Evolutionary conservation across 2,113 vertebrate species (phyloP).

Genomic region (Siniperca knerii): DNA sequence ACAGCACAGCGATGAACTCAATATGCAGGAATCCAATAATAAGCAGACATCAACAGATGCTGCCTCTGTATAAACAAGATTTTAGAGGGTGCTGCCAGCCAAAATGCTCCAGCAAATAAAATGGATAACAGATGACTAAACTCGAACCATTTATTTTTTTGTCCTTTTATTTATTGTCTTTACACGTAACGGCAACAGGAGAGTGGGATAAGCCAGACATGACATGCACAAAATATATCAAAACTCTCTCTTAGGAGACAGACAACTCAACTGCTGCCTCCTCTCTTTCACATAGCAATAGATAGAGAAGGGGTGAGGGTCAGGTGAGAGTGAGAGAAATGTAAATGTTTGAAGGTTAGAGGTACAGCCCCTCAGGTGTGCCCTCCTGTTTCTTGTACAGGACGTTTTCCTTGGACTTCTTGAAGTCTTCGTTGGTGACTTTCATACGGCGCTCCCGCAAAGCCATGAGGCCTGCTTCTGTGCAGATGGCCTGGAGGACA

Average conservation of each 20-base stretch:
- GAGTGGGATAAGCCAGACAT: slow-evolving; percentile 53
- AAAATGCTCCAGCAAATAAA: background rate
- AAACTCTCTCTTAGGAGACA: slow-evolving; percentile 64
- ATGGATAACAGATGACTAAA: background rate
- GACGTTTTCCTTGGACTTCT: slow-evolving; percentile 98
- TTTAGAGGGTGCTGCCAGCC: slow-evolving; percentile 1
- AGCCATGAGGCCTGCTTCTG: slow-evolving; percentile 98
- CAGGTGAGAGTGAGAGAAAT: background rate
- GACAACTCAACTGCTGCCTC: slow-evolving; percentile 31
- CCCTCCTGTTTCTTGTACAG: slow-evolving; percentile 99
- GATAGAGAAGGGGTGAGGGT: slow-evolving; percentile 18
- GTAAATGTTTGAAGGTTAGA: slow-evolving; percentile 67
- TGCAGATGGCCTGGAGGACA: slow-evolving; percentile 93
- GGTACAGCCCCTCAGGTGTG: slow-evolving; percentile 93
- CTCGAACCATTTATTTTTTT: slow-evolving; percentile 2
- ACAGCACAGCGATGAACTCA: slow-evolving; percentile 17
- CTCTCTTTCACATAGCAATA: slow-evolving; percentile 46
- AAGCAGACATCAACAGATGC: slow-evolving; percentile 39
- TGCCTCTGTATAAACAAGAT: slow-evolving; percentile 30
- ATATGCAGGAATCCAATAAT: slow-evolving; percentile 29
- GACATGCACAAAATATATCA: slow-evolving; percentile 82
- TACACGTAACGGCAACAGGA: slow-evolving; percentile 64
- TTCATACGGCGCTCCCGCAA: slow-evolving; percentile 97
- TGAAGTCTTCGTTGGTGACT: slow-evolving; percentile 99
- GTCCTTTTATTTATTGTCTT: slow-evolving; percentile 64